Evolutionary conservation across 2,888 invertebrate genomes (phyloP), one percentile per base, ranked within the genome.

Genomic region (Molorchus minor): DNA sequence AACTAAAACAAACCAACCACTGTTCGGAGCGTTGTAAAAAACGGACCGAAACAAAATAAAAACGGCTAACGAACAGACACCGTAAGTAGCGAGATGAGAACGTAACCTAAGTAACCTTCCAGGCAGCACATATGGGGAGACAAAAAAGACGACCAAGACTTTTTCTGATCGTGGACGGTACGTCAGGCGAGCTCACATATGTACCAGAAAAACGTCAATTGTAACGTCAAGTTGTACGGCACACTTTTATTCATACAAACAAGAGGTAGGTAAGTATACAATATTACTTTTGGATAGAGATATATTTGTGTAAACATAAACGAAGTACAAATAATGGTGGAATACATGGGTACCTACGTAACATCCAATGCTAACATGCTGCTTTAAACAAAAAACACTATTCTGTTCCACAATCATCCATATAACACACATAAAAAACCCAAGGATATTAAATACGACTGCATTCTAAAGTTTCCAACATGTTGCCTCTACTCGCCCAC

Each of bases 31-130:
- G 55, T 25, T 45, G 43, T 55, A 54, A 51, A 60, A 58, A 51
- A 51, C 44, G 29, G 51, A 59, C 49, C 44, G 51, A 64, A 59
- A 58, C 55, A 60, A 61, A 65, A 65, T 67, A 38, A 70, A 65
- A 56, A 55, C 45, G 56, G 63, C 65, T 62, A 65, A 69, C 66
- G 58, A 68, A 67, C 69, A 69, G 69, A 69, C 69, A 64, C 69
- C 67, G 67, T 68, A 53, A 67, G 62, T 61, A 60, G 54, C 44
- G 59, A 64, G 67, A 67, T 69, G 69, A 67, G 69, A 69, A 65
- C 58, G 60, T 62, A 67, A 67, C 63, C 66, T 63, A 67, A 67
- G 67, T 64, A 67, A 65, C 63, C 64, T 64, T 62, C n/a, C 69
- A 64, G 55, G 54, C 49, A 49, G 17, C 55, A 59, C 59, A 59